phyloP scores from a whole-genome alignment of 2,888 invertebrate genomes.

The Leptinotarsa haldemani region DNA sequence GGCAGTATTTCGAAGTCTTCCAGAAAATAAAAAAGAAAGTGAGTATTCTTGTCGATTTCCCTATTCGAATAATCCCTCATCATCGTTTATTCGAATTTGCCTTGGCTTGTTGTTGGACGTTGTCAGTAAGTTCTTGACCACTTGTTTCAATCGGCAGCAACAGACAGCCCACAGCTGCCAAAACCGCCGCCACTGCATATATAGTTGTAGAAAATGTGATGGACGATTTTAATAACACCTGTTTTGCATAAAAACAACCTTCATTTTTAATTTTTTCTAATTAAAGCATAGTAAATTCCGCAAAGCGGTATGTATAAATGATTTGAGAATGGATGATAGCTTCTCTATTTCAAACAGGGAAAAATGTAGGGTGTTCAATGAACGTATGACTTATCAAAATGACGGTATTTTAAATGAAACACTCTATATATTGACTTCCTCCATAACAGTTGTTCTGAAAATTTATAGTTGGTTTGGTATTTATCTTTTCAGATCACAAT shows the following conservation, averaged over 20 bases:
- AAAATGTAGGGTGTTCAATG: too few species aligned
- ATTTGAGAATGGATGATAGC: too few species aligned
- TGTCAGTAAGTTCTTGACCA: slow-evolving; percentile 76
- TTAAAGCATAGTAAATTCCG: too few species aligned
- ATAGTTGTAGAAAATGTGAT: slow-evolving; percentile 79
- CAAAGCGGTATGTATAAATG: too few species aligned
- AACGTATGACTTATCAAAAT: too few species aligned
- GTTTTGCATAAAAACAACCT: slow-evolving; percentile 40
- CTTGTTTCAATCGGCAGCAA: slow-evolving; percentile 88
- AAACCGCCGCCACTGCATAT: slow-evolving; percentile 80
- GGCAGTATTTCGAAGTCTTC: slow-evolving; percentile 28
- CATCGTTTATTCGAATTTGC: slow-evolving; percentile 34
- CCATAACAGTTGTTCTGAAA: too few species aligned
- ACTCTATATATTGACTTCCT: too few species aligned
- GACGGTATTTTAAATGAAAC: too few species aligned
- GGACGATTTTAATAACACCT: slow-evolving; percentile 82
- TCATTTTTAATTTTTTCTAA: too few species aligned
- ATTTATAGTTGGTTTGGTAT: too few species aligned
- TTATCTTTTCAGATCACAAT: too few species aligned
- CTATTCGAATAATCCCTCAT: neutral
- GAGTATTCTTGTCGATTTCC: slow-evolving; percentile 5
- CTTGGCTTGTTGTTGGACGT: slow-evolving; percentile 61
- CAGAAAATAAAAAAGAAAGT: slow-evolving; percentile 23
- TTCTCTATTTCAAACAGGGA: too few species aligned
- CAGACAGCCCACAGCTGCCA: slow-evolving; percentile 82